Evolutionary conservation across 2,797 vertebrate genomes (phyloP).

Genomic region (Acestrorhynchus altus): DNA sequence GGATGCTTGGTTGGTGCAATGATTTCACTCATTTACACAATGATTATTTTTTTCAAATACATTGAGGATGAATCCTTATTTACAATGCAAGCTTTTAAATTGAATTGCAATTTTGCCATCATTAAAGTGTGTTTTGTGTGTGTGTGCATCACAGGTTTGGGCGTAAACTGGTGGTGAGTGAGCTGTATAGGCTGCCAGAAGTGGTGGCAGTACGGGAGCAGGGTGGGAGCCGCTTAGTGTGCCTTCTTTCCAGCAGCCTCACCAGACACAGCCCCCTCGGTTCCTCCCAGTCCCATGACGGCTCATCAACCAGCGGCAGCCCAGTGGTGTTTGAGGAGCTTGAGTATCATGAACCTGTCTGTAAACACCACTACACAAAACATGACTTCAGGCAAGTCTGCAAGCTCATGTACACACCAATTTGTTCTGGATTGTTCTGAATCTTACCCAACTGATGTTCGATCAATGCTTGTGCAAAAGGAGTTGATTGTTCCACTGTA

Average conservation of each 20-base stretch:
- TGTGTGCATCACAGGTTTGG: constrained; percentile 80
- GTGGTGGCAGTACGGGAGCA: constrained; percentile 90
- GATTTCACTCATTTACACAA: too few relatives aligned
- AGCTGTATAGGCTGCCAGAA: constrained; percentile 90
- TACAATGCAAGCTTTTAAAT: too few relatives aligned
- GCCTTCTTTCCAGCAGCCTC: constrained; percentile 89
- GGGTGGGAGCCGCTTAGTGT: constrained; percentile 87
- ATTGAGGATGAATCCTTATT: too few relatives aligned
- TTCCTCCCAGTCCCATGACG: constrained; percentile 91
- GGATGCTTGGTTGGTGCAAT: too few relatives aligned
- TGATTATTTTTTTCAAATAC: too few relatives aligned
- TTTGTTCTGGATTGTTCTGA: too few relatives aligned
- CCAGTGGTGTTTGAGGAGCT: constrained; percentile 96
- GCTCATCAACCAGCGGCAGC: constrained; percentile 90
- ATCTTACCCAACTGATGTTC: too few relatives aligned
- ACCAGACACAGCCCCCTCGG: constrained; percentile 91
- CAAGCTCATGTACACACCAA: too few relatives aligned
- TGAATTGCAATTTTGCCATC: too few relatives aligned
- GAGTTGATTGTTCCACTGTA: too few relatives aligned
- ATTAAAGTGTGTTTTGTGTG: too few relatives aligned
- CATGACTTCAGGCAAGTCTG: constrained; percentile 90
- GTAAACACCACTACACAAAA: constrained; percentile 87
- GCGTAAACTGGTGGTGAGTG: constrained; percentile 85
- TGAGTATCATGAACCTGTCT: constrained; percentile 95
- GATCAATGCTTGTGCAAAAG: background rate